These are phyloP conservation scores for Chelon labrosus DNA, from an alignment of 2,797 vertebrate species.

Conservation along the genomic window DNA sequence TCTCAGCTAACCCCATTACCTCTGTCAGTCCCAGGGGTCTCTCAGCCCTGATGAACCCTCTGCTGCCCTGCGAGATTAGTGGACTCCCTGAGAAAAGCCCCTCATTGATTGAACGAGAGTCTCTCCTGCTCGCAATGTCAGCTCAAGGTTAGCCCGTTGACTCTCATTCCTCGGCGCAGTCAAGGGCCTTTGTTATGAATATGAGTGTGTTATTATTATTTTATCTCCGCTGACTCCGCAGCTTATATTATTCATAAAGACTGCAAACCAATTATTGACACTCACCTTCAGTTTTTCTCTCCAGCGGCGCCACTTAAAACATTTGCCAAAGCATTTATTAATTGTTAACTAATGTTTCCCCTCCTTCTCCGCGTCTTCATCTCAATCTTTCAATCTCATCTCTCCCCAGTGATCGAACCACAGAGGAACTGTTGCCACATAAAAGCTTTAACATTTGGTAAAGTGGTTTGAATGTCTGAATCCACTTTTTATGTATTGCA, in stretches of 20 bases:
- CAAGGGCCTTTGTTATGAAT: conserved; percentile 64
- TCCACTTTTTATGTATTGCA: conserved; percentile 62
- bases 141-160: conserved; percentile 73
- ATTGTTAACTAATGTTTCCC: conserved; percentile 43
- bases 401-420: conserved; percentile 38
- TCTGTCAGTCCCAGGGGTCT: conserved; percentile 74
- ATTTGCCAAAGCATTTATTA: conserved; percentile 61
- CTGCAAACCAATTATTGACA: conserved; percentile 58
- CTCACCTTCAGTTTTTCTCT: conserved; percentile 43
- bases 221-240: conserved; percentile 52
- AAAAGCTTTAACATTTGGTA: conserved; percentile 54
- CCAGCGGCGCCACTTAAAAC: conserved; percentile 42
- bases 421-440: conserved; percentile 61
- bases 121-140: conserved; percentile 76
- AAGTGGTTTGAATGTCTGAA: conserved; percentile 60
- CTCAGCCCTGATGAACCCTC: conserved; percentile 76
- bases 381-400: conserved; percentile 40
- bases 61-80: conserved; percentile 81
- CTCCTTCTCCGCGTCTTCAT: conserved; percentile 28
- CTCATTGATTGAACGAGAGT: conserved; percentile 75
- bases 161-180: conserved; percentile 32
- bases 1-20: conserved; percentile 74
- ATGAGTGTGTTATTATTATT: conserved; percentile 60
- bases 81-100: conserved; percentile 82
- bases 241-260: conserved; percentile 68